Base-by-base conservation (phyloP, 1,140 invertebrate species). In the Triops longicaudatus region DNA sequence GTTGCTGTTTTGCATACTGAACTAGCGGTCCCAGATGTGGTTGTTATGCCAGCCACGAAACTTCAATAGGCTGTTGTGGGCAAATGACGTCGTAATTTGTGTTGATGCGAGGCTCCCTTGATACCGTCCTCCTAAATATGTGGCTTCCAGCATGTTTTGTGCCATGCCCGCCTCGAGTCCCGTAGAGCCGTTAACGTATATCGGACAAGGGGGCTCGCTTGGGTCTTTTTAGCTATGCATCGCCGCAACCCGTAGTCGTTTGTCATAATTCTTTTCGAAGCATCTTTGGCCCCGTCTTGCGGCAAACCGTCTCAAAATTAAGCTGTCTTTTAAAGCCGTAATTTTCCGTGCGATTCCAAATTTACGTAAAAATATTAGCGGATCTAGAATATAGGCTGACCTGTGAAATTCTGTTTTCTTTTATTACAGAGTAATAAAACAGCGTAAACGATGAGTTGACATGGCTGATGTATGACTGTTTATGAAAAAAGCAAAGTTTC, bases 11-110 rank as follows among this genome's bases (percentile, higher is more conserved):
- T 63, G 50, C 50, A 63, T 63, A 22, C 50, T n/a, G 50, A 63
- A 63, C 10, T 63, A 63, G 50, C 50, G 50, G 22, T 63, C 50
- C 50, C 50, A 63, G 50, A 63, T 63, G 50, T 63, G 50, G 50
- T 63, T 63, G 50, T 63, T 63, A 63, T 63, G 50, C 50, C 22
- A 63, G 50, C 50, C 50, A 63, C 50, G 50, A 22, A 63, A 63
- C 50, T 63, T 63, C 50, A 63, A 63, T 63, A 63, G 50, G 50
- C 50, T 63, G 50, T 63, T 63, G 50, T 63, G 50, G 50, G 50
- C 50, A 63, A 63, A 63, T 63, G 50, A 63, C 17, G 50, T 63
- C 50, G 50, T 63, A 63, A 63, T 63, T 63, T 63, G 50, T 63
- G 50, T 63, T 22, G 50, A 63, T 63, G 50, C 50, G 10, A 63